phyloP scores from a whole-genome alignment of 2,113 vertebrate species.

The Callorhinus ursinus region DNA sequence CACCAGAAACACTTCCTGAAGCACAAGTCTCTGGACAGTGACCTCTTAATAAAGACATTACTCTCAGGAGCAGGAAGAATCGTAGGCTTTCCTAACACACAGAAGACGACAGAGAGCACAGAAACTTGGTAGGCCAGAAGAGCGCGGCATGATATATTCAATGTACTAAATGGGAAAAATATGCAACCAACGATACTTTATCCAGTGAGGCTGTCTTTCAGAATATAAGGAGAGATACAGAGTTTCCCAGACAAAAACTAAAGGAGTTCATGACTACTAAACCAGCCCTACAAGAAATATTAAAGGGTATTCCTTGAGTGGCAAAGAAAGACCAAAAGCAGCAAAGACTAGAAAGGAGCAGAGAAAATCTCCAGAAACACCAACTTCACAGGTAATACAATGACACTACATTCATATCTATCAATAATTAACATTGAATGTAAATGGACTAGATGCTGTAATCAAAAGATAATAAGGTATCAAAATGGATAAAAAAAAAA shows the following conservation, averaged over 20 bases:
- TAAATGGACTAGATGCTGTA: not conserved
- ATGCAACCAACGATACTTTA: not conserved
- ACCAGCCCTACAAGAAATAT: not conserved
- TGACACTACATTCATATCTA: not conserved
- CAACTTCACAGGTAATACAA: not conserved
- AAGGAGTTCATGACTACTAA: not conserved
- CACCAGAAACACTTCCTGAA: not conserved
- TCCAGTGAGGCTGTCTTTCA: not conserved
- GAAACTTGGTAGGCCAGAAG: not conserved
- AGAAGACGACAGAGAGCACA: not conserved
- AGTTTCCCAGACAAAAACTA: not conserved
- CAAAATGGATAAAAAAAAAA: not conserved
- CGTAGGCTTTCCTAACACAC: not conserved
- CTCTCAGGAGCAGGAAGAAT: not conserved
- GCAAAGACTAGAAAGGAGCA: not conserved
- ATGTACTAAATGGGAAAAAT: not conserved
- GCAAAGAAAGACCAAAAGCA: not conserved
- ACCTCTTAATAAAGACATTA: not conserved
- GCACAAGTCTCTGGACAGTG: not conserved
- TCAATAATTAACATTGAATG: not conserved
- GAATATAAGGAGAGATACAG: not conserved
- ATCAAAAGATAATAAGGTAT: not conserved
- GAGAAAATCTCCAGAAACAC: not conserved
- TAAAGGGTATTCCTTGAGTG: not conserved
- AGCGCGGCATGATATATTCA: not conserved